Evolutionary conservation across 2,888 invertebrate species (phyloP).

Genomic region (Calliopum simillimum): DNA sequence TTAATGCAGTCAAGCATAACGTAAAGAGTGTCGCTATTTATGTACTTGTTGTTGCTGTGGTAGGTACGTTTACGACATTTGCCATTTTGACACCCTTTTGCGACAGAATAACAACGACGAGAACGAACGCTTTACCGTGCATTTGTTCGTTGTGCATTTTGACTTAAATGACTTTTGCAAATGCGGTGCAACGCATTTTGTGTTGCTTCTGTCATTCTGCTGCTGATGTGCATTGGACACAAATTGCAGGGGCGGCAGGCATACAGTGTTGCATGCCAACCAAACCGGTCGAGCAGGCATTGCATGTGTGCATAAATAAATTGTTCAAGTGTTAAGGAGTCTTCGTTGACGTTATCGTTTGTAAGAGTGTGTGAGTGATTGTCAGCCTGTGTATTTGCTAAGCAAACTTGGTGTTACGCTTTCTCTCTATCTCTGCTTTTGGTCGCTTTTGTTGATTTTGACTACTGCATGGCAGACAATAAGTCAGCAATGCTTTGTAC

Average conservation of each 20-base stretch:
- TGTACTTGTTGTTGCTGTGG: conserved; percentile 9
- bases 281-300: not conserved
- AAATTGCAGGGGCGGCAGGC: too few species aligned
- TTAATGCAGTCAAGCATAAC: conserved; percentile 23
- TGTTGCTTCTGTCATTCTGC: too few species aligned
- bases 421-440: too few species aligned
- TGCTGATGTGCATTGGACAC: too few species aligned
- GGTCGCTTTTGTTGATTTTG: too few species aligned
- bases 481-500: too few species aligned
- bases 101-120: conserved; percentile 42
- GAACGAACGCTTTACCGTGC: conserved; percentile 48
- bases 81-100: conserved; percentile 38
- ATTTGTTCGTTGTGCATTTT: conserved; percentile 47
- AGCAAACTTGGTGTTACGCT: too few species aligned
- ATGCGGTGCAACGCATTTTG: conserved; percentile 31
- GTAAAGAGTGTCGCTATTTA: conserved; percentile 26
- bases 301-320: conserved; percentile 21
- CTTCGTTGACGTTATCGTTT: too few species aligned
- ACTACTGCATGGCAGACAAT: too few species aligned
- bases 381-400: too few species aligned
- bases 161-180: conserved; percentile 50
- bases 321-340: not conserved
- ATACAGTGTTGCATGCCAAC: too few species aligned
- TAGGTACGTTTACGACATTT: not conserved
- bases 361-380: too few species aligned